Conservation (phyloP, 2,888 invertebrate genomes). For the Smittia aterrima region DNA sequence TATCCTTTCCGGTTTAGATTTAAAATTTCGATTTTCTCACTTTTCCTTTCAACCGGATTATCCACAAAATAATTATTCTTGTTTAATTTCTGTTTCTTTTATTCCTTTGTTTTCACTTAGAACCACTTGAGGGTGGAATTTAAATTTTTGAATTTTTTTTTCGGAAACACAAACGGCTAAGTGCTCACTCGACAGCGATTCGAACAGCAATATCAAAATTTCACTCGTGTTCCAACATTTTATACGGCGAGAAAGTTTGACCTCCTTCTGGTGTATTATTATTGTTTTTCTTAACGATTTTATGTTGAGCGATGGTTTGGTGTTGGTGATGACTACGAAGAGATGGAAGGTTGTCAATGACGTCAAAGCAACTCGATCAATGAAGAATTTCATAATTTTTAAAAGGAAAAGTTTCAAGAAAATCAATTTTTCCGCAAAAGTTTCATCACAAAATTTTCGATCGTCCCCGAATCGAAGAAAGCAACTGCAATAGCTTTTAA, state of each 20-base stretch:
- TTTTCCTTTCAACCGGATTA: constrained; percentile 10
- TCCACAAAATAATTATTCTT: neutral
- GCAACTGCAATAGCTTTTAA: constrained; percentile 16
- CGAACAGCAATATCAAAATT: constrained; percentile 32
- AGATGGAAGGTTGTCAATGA: neutral
- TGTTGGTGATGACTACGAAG: neutral
- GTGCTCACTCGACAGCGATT: constrained; percentile 30
- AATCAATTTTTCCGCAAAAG: too few relatives aligned
- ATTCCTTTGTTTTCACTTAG: neutral
- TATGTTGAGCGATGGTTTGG: neutral
- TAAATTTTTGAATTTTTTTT: constrained; percentile 18
- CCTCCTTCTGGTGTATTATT: constrained; percentile 36
- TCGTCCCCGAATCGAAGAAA: neutral
- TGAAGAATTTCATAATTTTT: too few relatives aligned
- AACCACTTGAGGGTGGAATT: neutral
- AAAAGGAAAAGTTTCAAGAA: neutral
- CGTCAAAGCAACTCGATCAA: neutral
- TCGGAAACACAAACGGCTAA: constrained; percentile 7
- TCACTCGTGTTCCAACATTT: constrained; percentile 30
- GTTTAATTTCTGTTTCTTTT: neutral
- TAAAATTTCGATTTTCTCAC: constrained; percentile 2
- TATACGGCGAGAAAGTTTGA: constrained; percentile 40
- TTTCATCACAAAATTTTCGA: too few relatives aligned
- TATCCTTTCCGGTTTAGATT: constrained; percentile 6
- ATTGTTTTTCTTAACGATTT: constrained; percentile 37